These are phyloP conservation scores for Drosophila nigritarsus DNA, from an alignment of 2,888 invertebrate species.

Conservation along the genomic window DNA sequence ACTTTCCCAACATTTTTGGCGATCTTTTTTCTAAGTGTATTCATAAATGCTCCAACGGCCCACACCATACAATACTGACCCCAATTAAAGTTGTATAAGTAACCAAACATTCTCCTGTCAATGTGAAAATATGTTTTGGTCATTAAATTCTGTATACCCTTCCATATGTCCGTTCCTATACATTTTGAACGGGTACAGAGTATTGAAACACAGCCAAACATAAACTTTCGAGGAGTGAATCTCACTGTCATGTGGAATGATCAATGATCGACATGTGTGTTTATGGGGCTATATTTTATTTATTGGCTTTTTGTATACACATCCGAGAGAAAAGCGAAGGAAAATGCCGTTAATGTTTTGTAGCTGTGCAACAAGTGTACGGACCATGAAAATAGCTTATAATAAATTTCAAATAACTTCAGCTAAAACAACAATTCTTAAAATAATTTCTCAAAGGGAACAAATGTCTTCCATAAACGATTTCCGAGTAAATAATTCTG, in stretches of 20 bases:
- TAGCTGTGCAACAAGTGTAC: constrained; percentile 27
- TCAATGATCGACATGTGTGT: constrained; percentile 52
- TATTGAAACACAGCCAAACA: constrained; percentile 1
- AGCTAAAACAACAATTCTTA: constrained; percentile 31
- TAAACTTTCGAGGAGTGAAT: constrained; percentile 22
- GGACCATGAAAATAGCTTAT: constrained; percentile 38
- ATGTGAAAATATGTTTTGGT: background rate
- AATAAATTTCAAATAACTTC: constrained; percentile 43
- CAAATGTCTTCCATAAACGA: constrained; percentile 12
- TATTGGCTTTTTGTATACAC: constrained; percentile 36
- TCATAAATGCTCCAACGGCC: background rate
- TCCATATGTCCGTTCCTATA: background rate
- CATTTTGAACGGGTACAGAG: background rate
- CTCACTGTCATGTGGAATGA: constrained; percentile 26
- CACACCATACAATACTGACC: background rate
- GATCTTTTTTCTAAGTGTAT: background rate
- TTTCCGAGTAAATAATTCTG: constrained; percentile 22
- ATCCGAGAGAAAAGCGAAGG: constrained; percentile 9
- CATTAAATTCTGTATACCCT: background rate
- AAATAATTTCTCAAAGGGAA: constrained; percentile 17
- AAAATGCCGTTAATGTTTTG: constrained; percentile 42
- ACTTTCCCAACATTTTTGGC: background rate
- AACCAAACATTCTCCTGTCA: background rate
- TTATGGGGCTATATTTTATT: constrained; percentile 41
- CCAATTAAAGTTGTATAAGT: background rate